A percentile compares a stretch with the other conserved stretches of the same genome.
Conservation (phyloP, 2,888 invertebrate species). For the Gerris lacustris region DNA sequence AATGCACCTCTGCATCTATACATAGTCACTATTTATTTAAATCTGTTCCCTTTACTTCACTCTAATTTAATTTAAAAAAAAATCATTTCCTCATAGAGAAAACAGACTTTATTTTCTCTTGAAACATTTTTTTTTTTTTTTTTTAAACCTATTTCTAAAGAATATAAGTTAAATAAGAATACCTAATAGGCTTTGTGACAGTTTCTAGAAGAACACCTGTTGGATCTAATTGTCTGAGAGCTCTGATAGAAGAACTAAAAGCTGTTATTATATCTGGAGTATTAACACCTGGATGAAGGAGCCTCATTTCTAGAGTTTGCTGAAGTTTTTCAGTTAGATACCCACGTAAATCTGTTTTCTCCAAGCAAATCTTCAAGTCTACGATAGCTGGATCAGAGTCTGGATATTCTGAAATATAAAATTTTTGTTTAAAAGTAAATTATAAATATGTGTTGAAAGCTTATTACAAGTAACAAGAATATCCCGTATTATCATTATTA, state of each 20-base stretch:
- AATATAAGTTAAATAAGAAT: no score
- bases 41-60: no score
- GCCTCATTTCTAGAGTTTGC: slow-evolving; percentile 67
- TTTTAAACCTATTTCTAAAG: no score
- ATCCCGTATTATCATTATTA: no score
- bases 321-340: slow-evolving; percentile 67
- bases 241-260: slow-evolving; percentile 88
- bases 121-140: no score
- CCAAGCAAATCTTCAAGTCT: slow-evolving; percentile 74
- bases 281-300: slow-evolving; percentile 88
- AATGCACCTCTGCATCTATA: no score
- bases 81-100: no score
- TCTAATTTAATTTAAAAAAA: no score
- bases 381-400: slow-evolving; percentile 87
- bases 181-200: slow-evolving; percentile 80
- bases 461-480: neutral
- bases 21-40: no score
- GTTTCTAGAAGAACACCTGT: slow-evolving; percentile 87
- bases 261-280: slow-evolving; percentile 92
- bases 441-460: slow-evolving; percentile 6
- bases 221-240: slow-evolving; percentile 81
- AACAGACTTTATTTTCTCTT: no score
- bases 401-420: slow-evolving; percentile 59
- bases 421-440: slow-evolving; percentile 7
- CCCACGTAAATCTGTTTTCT: slow-evolving; percentile 69